Base-by-base conservation (phyloP, 2,888 invertebrate species). In the Phaonia tiefii region DNA sequence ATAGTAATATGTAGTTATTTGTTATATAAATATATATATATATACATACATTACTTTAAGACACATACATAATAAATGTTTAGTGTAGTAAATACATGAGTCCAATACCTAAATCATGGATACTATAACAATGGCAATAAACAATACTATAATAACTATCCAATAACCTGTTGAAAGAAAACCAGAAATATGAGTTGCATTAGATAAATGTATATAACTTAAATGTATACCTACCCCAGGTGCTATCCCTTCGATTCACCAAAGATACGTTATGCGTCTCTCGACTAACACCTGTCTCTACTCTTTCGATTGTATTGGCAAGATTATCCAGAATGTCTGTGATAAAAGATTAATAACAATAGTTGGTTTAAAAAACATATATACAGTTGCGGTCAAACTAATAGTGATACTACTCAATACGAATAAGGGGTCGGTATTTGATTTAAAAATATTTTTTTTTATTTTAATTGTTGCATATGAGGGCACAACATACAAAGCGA, bases 241-340 rank as follows among this genome's bases (percentile, higher is more conserved):
- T 95, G 81, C 92, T 92, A 86, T 96, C 95, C 87, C 94, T 95
- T 70, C 92, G 91, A 85, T 92, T 93, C 31, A 96, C 93, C n/a
- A 92, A 91, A 71, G 92, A 90, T 39, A 96, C 93, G 84, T 94
- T 92, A 22, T 92, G 91, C 0, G 96, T 96, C 88, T 95, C 95
- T 31, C 91, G 92, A 67, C 93, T 91, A 20, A 96, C 91, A 65
- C 95, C 91, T n/a, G 92, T 91, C 85, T 95, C 93, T 0, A 95
- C 95, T 77, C 92, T 90, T 80, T 95, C 95, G 88, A 95, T 94
- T 79, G 94, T 94, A 79, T 94, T 94, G 0, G 93, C 93, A 82
- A 96, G 92, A 88, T 95, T 95, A 86, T 96, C 96, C 82, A 96
- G 92, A 75, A 96, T 93, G 86, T 94, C 95, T 95, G 86, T 11